Base-by-base conservation (phyloP, 1,140 invertebrate species). In the Neotoxoptera formosana region DNA sequence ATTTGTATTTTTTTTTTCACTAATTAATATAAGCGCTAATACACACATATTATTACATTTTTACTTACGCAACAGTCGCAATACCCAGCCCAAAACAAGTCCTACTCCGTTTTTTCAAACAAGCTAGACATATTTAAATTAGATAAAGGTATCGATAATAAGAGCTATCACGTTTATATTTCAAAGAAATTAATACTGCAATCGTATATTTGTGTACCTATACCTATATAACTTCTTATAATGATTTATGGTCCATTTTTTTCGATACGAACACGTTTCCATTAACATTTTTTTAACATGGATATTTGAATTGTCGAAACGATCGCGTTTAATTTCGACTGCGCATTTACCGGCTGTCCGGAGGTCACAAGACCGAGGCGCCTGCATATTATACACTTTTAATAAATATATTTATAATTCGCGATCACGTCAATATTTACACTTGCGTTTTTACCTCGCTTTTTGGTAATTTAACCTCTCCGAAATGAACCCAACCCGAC, bases 401-500 rank as follows among this genome's bases (percentile, higher is more conserved):
- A 21, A 83, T 83, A 83, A 41, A 41, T 41, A 45, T 83, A 83
- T 36, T 20, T 23, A 21, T 36, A 83, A 45, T 41, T 41, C 14
- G 2, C 11, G 17, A 87, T 48, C 84, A 47, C 45, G 25, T 7
- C 84, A n/a, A 87, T 53, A 88, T 88, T 88, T 88, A 51, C 30
- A 34, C n/a, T 53, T 53, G n/a, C 30, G 30, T 88, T 88, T 88
- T 88, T 53, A 36, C 48, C 47, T 90, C 11, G 34, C 34, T 60
- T 90, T 41, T 90, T 30, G 88, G 53, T 90, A 34, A 41, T 90
- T 41, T 90, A 90, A 90, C 88, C 88, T 90, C 53, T 9, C 47
- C n/a, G 48, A 53, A 88, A 53, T 51, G 36, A 41, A 60, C 88
- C 34, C 36, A 90, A 90, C 14, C 88, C 88, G 23, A 45, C 88